These are phyloP conservation scores for Equus quagga DNA, from an alignment of 2,113 vertebrate genomes.

Conservation along the genomic window DNA sequence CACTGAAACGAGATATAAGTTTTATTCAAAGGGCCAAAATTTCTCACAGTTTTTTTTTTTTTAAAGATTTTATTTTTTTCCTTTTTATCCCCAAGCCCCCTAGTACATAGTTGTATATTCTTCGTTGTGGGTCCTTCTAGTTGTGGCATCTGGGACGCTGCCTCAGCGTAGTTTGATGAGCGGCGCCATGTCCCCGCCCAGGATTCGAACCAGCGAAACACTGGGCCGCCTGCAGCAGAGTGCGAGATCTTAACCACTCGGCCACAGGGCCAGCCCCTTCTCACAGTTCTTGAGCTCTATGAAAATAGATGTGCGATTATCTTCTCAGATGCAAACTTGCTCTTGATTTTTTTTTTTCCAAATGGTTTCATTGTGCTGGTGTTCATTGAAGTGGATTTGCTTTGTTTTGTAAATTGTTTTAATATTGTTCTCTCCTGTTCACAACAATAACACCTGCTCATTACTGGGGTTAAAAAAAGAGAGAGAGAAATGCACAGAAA, in stretches of 20 bases:
- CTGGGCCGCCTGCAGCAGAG: too few species aligned
- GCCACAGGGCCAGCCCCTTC: not conserved
- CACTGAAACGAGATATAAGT: not conserved
- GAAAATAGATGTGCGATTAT: not conserved
- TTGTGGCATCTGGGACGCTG: too few species aligned
- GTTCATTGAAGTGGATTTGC: not conserved
- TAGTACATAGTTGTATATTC: too few species aligned
- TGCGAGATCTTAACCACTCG: too few species aligned
- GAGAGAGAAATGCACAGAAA: not conserved
- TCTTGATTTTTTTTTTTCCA: not conserved
- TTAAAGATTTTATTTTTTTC: too few species aligned
- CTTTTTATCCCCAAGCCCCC: too few species aligned
- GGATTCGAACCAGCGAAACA: too few species aligned
- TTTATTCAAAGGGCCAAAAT: not conserved
- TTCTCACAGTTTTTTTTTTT: not conserved
- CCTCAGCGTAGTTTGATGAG: too few species aligned
- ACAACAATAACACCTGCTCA: not conserved
- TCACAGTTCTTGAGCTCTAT: not conserved
- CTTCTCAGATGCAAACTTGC: not conserved
- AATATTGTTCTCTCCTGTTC: conserved; percentile 6
- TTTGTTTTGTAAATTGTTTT: conserved; percentile 26
- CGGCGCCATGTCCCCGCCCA: too few species aligned
- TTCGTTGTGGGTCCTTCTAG: too few species aligned
- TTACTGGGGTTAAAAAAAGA: not conserved
- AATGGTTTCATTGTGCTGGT: not conserved